Conservation (phyloP, 1,140 invertebrate species). For the Drosophila simulans region DNA sequence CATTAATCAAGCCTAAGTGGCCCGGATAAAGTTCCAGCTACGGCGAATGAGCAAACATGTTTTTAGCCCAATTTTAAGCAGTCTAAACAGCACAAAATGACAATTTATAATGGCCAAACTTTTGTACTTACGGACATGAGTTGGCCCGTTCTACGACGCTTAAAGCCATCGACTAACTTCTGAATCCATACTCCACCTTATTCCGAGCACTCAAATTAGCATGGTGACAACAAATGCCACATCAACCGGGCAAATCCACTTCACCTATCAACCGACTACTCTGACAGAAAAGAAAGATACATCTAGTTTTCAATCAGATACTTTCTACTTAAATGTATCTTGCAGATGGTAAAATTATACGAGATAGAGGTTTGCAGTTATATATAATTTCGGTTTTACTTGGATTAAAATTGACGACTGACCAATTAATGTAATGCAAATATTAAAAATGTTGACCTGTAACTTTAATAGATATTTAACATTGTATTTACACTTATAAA, state of each 20-base stretch:
- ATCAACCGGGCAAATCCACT: slow-evolving; percentile 21
- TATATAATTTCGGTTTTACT: too few species aligned
- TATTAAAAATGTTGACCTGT: too few species aligned
- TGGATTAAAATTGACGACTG: too few species aligned
- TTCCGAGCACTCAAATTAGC: slow-evolving; percentile 47
- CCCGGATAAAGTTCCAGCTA: slow-evolving; percentile 63
- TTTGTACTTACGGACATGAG: background rate
- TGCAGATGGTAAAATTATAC: too few species aligned
- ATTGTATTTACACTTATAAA: too few species aligned
- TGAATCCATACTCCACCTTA: slow-evolving; percentile 2
- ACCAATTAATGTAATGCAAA: too few species aligned
- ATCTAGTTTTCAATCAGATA: too few species aligned
- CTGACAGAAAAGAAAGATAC: background rate
- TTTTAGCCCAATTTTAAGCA: slow-evolving; percentile 22
- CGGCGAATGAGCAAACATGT: slow-evolving; percentile 22
- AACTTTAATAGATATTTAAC: too few species aligned
- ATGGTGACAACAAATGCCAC: slow-evolving; percentile 32
- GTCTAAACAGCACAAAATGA: slow-evolving; percentile 19
- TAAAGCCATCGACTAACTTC: slow-evolving; percentile 16
- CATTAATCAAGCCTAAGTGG: slow-evolving; percentile 80
- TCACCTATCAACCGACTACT: slow-evolving; percentile 54
- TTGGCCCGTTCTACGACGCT: background rate
- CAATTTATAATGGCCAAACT: slow-evolving; percentile 39
- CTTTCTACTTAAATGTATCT: too few species aligned
- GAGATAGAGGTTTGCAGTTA: too few species aligned